phyloP scores from a whole-genome alignment of 2,113 vertebrate species.

The Suncus etruscus region DNA sequence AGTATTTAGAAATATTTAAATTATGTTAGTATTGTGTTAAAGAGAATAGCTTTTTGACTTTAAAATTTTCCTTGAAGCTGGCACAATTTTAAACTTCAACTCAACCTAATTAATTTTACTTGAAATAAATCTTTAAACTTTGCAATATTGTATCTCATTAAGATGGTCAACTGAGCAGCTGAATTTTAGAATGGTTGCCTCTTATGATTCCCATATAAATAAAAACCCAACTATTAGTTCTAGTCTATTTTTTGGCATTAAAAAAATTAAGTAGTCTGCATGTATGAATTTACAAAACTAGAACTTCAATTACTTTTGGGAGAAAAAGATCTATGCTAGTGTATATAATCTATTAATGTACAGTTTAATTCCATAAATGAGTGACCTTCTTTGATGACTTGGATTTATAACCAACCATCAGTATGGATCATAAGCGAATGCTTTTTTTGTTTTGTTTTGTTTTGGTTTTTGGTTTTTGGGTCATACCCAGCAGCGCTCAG shows the following conservation, averaged over 20 bases:
- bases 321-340: neutral
- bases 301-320: constrained; percentile 6
- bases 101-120: constrained; percentile 77
- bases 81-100: constrained; percentile 74
- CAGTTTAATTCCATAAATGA: constrained; percentile 41
- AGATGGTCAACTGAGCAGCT: constrained; percentile 61
- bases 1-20: constrained; percentile 82
- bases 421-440: neutral
- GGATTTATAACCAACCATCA: neutral
- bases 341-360: neutral
- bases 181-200: constrained; percentile 65
- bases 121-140: constrained; percentile 76
- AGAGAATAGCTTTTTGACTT: constrained; percentile 77
- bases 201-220: constrained; percentile 69
- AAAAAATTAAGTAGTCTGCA: constrained; percentile 41
- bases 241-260: constrained; percentile 49
- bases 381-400: constrained; percentile 25
- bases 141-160: constrained; percentile 64
- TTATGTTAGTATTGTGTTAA: constrained; percentile 80
- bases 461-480: no score
- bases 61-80: constrained; percentile 71
- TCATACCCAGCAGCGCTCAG: no score
- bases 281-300: constrained; percentile 57
- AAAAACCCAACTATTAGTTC: constrained; percentile 62
- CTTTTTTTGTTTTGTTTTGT: neutral